Conservation (phyloP, 1,140 invertebrate species). For the Octopus bimaculoides region DNA sequence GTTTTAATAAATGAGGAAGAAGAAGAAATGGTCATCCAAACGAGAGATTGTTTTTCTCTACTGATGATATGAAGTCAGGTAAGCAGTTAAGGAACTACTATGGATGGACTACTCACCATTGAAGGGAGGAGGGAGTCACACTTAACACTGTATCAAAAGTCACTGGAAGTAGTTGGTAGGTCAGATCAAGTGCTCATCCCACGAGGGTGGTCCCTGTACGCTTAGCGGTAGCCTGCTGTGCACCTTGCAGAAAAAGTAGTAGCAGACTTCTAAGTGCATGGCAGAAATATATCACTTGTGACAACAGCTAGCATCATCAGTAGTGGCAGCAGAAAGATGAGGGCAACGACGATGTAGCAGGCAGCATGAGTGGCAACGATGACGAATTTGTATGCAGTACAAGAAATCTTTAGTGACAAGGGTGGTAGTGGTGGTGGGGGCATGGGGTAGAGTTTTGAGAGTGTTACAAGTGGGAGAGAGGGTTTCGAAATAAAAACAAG, state of each 20-base stretch:
- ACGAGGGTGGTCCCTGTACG: conserved; percentile 10
- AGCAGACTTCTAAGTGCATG: conserved; percentile 11
- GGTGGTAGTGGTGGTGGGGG: not conserved
- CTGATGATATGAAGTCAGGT: not conserved
- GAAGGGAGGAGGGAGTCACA: conserved; percentile 10
- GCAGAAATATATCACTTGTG: conserved; percentile 8
- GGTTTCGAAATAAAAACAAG: no score
- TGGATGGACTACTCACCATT: conserved; percentile 8
- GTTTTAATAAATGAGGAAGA: no score
- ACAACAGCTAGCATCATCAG: conserved; percentile 8
- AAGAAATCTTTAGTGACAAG: not conserved
- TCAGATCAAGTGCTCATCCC: conserved; percentile 14
- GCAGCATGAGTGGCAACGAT: not conserved
- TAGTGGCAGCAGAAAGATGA: not conserved
- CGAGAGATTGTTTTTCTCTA: no score
- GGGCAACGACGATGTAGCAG: conserved; percentile 1
- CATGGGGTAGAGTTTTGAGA: not conserved
- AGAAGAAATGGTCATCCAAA: no score
- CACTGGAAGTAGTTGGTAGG: conserved; percentile 1
- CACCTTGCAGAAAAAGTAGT: conserved; percentile 15
- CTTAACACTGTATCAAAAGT: conserved; percentile 11
- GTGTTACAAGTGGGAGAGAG: not conserved
- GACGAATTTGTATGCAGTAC: not conserved
- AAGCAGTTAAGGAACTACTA: conserved; percentile 6
- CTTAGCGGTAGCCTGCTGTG: conserved; percentile 13